Evolutionary conservation across 1,140 invertebrate genomes (phyloP), one percentile per base, ranked within the genome.

Genomic region (Zaprionus kolodkinae): DNA sequence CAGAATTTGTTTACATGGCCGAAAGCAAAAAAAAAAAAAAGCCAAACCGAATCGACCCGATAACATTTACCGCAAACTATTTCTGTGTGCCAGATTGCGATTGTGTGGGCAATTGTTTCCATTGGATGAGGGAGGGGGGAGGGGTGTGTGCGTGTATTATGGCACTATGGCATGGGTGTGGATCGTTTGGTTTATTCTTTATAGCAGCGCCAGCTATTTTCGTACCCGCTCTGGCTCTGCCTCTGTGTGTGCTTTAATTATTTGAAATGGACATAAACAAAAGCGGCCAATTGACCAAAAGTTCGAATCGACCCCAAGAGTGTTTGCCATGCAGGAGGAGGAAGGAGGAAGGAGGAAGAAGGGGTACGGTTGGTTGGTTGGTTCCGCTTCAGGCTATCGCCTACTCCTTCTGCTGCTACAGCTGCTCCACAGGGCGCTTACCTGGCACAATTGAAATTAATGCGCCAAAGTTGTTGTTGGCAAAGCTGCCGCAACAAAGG

Each of bases 221-320:
- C 12, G 36, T 36, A 35, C 40, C n/a, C 40, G n/a, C 13, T 45
- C 40, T 45, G 40, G 64, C 38, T n/a, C 27, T 35, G 21, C 21
- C 21, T 21, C 21, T 1, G 21, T 21, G 17, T 55, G 38, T 66
- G 56, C 38, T 67, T 72, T 72, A 72, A 76, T 76, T 67, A 76
- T 62, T 72, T 62, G 45, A 76, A 76, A 67, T 73, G 70, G 50
- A 12, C 70, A 76, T 72, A 72, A 76, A 76, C 74, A 76, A 76
- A 67, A 52, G 56, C 73, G 13, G 55, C 40, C 72, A 75, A 75
- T 71, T 60, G 64, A 66, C 38, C 69, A 54, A 50, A 33, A 40
- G 43, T 27, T 61, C 40, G 35, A 61, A 61, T 5, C 56, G 38
- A 57, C 17, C 52, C 12, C 30, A 56, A 57, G 66, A 50, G 57